Conservation (phyloP, 1,140 invertebrate genomes). For the Saccostrea glomerata region DNA sequence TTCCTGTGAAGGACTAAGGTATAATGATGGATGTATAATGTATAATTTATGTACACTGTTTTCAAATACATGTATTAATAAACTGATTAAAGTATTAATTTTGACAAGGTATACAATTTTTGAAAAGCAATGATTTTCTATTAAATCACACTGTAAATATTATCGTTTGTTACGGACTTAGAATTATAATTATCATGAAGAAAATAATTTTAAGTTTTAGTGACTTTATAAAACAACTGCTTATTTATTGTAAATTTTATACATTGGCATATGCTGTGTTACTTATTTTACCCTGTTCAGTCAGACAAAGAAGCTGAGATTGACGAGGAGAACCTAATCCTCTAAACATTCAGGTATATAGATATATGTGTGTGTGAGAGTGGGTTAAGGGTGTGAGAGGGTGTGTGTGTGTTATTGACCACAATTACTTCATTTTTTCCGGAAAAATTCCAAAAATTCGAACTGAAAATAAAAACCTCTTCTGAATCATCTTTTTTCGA, state of each 20-base stretch:
- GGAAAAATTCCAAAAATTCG: constrained; percentile 22
- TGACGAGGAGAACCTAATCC: neutral
- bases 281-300: neutral
- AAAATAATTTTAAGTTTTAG: constrained; percentile 12
- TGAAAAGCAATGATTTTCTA: constrained; percentile 3
- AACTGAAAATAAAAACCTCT: neutral
- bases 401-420: neutral
- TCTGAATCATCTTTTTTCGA: constrained; percentile 13
- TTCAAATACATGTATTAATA: neutral
- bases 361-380: constrained; percentile 9
- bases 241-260: constrained; percentile 10
- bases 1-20: constrained; percentile 19
- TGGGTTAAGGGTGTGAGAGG: neutral
- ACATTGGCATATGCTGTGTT: neutral
- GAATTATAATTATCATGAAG: neutral
- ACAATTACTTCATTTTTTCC: neutral
- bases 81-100: constrained; percentile 17
- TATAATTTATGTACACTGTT: neutral
- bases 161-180: neutral
- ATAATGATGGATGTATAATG: constrained; percentile 2
- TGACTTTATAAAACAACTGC: neutral
- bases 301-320: constrained; percentile 7
- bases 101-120: constrained; percentile 13
- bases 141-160: neutral
- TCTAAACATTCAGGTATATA: constrained; percentile 10